phyloP scores from a whole-genome alignment of 2,888 invertebrate species.

The Tyria jacobaeae region DNA sequence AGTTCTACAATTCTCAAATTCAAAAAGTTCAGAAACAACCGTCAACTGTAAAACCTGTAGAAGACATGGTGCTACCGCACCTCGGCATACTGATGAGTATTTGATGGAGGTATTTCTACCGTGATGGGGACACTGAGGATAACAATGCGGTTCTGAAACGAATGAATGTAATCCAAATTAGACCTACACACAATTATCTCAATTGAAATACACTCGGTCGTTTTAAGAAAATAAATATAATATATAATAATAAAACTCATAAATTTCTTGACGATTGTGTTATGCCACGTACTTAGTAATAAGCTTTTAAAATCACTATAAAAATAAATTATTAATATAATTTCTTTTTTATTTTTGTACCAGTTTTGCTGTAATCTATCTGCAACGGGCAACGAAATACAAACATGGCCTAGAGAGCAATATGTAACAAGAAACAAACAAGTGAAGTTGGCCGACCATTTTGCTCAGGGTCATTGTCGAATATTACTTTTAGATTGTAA shows the following conservation, averaged over 20 bases:
- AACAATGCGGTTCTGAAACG: constrained; percentile 40
- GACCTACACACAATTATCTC: constrained; percentile 4
- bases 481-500: background rate
- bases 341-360: too few species aligned
- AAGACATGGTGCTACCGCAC: background rate
- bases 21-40: background rate
- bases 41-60: background rate
- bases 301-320: background rate
- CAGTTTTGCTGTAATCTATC: too few species aligned
- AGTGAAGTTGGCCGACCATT: too few species aligned
- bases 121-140: constrained; percentile 30
- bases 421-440: background rate
- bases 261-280: background rate
- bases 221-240: background rate
- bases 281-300: background rate
- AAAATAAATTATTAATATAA: too few species aligned
- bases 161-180: constrained; percentile 37
- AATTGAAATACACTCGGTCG: background rate
- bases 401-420: background rate
- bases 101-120: constrained; percentile 48
- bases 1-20: constrained; percentile 41
- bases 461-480: too few species aligned
- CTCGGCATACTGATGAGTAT: constrained; percentile 1
- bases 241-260: too few species aligned
- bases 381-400: background rate